These are phyloP conservation scores for Diabrotica undecimpunctata DNA, from an alignment of 1,140 invertebrate species.

Conservation along the genomic window DNA sequence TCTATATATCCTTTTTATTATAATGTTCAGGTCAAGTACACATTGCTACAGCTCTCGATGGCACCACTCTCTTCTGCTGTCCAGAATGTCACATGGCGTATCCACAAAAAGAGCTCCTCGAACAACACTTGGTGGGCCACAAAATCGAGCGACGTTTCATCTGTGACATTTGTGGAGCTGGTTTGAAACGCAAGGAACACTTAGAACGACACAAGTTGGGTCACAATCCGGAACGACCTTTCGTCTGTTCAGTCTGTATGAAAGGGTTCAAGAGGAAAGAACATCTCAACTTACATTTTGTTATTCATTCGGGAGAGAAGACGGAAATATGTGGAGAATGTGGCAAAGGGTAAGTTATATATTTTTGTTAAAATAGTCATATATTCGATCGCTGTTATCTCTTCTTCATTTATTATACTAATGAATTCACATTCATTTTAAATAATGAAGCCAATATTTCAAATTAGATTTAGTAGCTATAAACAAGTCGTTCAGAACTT, in stretches of 20 bases:
- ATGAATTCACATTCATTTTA: too few species aligned
- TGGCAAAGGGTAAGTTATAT: conserved; percentile 56
- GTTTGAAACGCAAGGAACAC: conserved; percentile 78
- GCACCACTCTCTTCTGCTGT: conserved; percentile 78
- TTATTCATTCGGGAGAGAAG: conserved; percentile 78
- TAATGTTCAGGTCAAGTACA: conserved; percentile 61
- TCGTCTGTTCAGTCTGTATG: conserved; percentile 77
- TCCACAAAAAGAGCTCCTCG: conserved; percentile 73
- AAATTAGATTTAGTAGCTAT: too few species aligned
- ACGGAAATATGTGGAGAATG: conserved; percentile 65
- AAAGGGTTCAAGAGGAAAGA: conserved; percentile 73
- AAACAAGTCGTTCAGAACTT: too few species aligned
- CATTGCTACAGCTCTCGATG: conserved; percentile 75
- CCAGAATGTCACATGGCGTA: conserved; percentile 85
- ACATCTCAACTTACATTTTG: conserved; percentile 73
- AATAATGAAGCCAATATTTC: too few species aligned
- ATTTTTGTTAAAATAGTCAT: too few species aligned
- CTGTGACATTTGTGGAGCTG: conserved; percentile 81
- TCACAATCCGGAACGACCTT: conserved; percentile 75
- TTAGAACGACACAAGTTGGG: conserved; percentile 76
- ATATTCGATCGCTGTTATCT: too few species aligned
- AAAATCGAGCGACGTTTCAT: conserved; percentile 76
- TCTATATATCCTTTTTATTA: too few species aligned
- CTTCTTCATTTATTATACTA: too few species aligned
- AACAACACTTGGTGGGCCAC: conserved; percentile 77